Evolutionary conservation across 2,888 invertebrate genomes (phyloP).

Genomic region (Pharmacophagus antenor): DNA sequence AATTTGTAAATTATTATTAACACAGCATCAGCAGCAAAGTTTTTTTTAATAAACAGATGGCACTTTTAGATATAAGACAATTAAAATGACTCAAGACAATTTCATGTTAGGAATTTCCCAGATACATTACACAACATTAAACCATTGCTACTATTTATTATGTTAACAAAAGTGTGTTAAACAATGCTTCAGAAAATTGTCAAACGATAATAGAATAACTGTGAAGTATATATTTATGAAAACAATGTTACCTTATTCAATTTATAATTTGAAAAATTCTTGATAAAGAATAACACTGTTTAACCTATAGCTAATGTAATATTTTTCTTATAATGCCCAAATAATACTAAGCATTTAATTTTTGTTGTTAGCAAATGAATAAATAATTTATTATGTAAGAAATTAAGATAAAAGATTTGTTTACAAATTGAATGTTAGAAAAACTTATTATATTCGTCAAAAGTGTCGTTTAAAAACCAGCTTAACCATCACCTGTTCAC

Average conservation of each 20-base stretch:
- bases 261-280: too few relatives aligned
- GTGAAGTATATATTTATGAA: not conserved
- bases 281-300: too few relatives aligned
- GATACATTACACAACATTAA: conserved; percentile 1
- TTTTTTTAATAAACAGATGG: too few relatives aligned
- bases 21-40: too few relatives aligned
- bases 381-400: too few relatives aligned
- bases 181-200: not conserved
- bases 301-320: too few relatives aligned
- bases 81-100: not conserved
- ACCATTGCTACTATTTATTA: not conserved
- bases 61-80: not conserved
- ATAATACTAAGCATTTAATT: too few relatives aligned
- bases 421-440: too few relatives aligned
- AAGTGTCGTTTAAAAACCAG: not conserved
- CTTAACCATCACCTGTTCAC: conserved; percentile 4
- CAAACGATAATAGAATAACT: not conserved
- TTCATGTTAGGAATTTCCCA: not conserved
- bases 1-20: too few relatives aligned
- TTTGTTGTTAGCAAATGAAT: too few relatives aligned
- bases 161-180: not conserved
- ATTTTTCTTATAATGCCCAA: too few relatives aligned
- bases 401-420: too few relatives aligned
- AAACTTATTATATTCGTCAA: not conserved
- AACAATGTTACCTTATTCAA: not conserved